Base-by-base conservation (phyloP, 2,797 vertebrate species). In the Coregonus suidteri region DNA sequence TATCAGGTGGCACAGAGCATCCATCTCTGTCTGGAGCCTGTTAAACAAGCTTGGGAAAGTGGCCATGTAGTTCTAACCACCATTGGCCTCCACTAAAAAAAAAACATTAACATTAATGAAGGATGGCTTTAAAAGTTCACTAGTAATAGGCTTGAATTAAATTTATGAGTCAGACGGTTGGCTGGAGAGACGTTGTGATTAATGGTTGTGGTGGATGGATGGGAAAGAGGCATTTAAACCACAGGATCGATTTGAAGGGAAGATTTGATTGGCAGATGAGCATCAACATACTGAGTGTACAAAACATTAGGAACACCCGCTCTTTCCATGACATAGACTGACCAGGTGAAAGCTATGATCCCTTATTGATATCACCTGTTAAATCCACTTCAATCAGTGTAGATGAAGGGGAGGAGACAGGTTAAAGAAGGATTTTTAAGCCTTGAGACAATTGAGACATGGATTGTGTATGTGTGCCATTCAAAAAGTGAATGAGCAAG, bases 41-140 rank as follows among this genome's bases (percentile, higher is more conserved):
- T 93, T 93, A 91, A 94, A 94, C 91, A 91, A 92, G 89, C 18
- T 92, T 90, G 93, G 92, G 92, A 95, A 91, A 90, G 90, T 87
- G 90, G 92, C 92, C 93, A 92, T 92, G 91, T 93, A 92, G 89
- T 87, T 87, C 91, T 93, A 93, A 94, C 91, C 92, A 93, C 86
- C 88, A 92, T 89, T 92, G 92, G 90, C 91, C 90, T 87, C 90
- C 86, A 92, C 91, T 93, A 92, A 94, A 94, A 93, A 92, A 80
- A 92, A 80, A 6, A 74, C 90, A 94, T 94, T 94, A 94, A 93
- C 92, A 93, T 93, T 94, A 94, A 94, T 93, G 94, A 94, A 93
- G 90, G 90, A 92, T 93, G 93, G 88, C 91, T 93, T 93, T 94
- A 92, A 93, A 94, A 92, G 91, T 93, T 93, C 92, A 92, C 76